Evolutionary conservation across 2,113 vertebrate genomes (phyloP), one percentile per base, ranked within the genome.

Genomic region (Melanerpes aurifrons): DNA sequence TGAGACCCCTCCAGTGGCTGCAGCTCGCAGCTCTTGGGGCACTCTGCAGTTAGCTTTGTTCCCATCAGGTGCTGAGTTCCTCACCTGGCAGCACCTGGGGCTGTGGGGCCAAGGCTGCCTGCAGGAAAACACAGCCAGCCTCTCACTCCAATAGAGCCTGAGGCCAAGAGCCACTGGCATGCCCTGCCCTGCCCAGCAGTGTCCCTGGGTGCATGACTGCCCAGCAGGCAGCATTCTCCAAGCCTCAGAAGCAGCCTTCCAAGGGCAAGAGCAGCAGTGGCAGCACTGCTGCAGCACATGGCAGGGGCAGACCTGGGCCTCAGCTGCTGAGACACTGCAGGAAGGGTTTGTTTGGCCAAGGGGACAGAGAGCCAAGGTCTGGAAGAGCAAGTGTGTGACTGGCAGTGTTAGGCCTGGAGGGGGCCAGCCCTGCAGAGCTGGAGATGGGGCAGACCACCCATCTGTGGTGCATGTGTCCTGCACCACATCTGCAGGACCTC

Each of bases 211-310:
- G 37, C 37, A 37, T 37, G 37, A 37, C 61, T 92, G 89, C 91
- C 87, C 87, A 93, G 71, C 83, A 91, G 96, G 87, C 95, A 94
- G 48, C 91, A 95, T 88, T 94, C 95, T 89, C 86, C 66, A 82
- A 92, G 90, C 71, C 71, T 93, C 92, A 95, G 92, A 93, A 82
- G 92, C 95, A 97, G 94, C 82, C 96, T 92, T 76, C 94, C 95
- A 90, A 86, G 90, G 72, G 94, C 81, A 89, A 96, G 86, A 96
- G 45, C 95, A 96, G 95, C 37, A 89, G 93, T 91, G 91, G 94
- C 92, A 62, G 25, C 70, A 89, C 87, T 84, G 79, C 70, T 93
- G 78, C 89, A 95, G 83, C 90, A 96, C 93, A 88, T 95, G 79
- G 74, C 92, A 96, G 95, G 82, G 54, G 90, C 90, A 94, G 95